phyloP scores from a whole-genome alignment of 2,797 vertebrate genomes.

The Lutjanus campechanus region DNA sequence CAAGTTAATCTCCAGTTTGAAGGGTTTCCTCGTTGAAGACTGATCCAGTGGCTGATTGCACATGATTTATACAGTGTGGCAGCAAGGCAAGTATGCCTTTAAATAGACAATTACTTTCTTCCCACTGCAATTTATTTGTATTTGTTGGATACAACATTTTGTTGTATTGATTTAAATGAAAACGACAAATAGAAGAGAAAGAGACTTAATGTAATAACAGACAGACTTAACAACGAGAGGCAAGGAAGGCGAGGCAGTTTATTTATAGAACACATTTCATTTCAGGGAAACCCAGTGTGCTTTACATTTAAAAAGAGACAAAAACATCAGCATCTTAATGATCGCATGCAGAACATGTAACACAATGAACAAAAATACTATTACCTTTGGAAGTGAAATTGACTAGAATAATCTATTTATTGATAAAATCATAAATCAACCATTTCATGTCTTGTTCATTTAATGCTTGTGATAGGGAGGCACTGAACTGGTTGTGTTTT shows the following conservation, averaged over 20 bases:
- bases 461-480: neutral
- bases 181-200: neutral
- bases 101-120: neutral
- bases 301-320: too few relatives aligned
- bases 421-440: too few relatives aligned
- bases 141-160: neutral
- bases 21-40: too few relatives aligned
- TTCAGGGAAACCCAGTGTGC: too few relatives aligned
- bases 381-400: neutral
- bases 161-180: neutral
- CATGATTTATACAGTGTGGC: neutral
- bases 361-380: neutral
- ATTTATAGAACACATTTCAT: too few relatives aligned
- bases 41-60: too few relatives aligned
- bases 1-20: too few relatives aligned
- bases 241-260: neutral
- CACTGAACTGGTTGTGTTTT: neutral
- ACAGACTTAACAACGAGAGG: neutral
- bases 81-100: neutral
- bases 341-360: neutral
- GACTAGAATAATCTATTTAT: too few relatives aligned
- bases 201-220: neutral
- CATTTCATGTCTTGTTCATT: neutral
- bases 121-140: neutral
- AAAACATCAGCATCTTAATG: neutral